phyloP scores from a whole-genome alignment of 2,888 invertebrate species.

The Meteorus colon region DNA sequence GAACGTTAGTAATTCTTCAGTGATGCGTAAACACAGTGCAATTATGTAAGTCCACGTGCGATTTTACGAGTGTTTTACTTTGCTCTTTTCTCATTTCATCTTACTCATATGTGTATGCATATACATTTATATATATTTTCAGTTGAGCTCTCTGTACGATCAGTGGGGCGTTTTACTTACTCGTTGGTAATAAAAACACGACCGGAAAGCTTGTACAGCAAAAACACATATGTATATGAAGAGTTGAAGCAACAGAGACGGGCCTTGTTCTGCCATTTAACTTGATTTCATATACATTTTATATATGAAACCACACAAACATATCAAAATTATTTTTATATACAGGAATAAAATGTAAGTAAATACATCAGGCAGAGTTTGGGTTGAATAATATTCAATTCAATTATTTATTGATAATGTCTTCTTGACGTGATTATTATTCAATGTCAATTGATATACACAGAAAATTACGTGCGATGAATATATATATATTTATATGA shows the following conservation, averaged over 20 bases:
- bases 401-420: constrained; percentile 14
- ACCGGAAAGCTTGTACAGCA: constrained; percentile 60
- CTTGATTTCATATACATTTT: constrained; percentile 13
- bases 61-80: constrained; percentile 45
- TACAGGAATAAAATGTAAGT: not conserved
- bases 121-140: constrained; percentile 31
- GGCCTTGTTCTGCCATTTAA: constrained; percentile 52
- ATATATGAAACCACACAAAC: constrained; percentile 16
- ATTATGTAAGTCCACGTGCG: constrained; percentile 36
- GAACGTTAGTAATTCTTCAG: constrained; percentile 9
- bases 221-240: constrained; percentile 57
- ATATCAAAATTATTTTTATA: not conserved
- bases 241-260: constrained; percentile 51
- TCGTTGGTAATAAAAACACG: constrained; percentile 56
- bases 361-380: not conserved
- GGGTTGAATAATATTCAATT: constrained; percentile 33
- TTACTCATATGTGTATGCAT: constrained; percentile 34
- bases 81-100: constrained; percentile 17
- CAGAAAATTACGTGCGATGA: not conserved
- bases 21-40: constrained; percentile 10
- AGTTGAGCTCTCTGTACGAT: constrained; percentile 11
- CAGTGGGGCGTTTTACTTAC: constrained; percentile 29
- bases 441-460: constrained; percentile 15
- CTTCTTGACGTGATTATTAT: not conserved
- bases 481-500: not conserved